Evolutionary conservation across 2,113 vertebrate species (phyloP).

Genomic region (Thryonomys swinderianus): DNA sequence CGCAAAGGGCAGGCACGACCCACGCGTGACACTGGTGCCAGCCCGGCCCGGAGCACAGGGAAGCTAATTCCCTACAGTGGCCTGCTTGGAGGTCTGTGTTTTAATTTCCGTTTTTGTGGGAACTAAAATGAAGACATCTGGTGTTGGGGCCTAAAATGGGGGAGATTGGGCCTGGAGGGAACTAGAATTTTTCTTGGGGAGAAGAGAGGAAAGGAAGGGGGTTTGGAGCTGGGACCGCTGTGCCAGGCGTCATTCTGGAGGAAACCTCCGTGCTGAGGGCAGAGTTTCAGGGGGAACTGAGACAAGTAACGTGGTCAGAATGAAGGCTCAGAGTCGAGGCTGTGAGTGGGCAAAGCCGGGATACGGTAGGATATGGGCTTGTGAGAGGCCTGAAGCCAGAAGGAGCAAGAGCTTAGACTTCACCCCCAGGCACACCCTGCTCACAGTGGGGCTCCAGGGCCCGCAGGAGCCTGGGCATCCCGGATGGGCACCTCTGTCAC

Average conservation of each 20-base stretch:
- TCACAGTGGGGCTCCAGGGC: neutral
- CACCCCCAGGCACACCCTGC: neutral
- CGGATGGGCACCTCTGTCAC: neutral
- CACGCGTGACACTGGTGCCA: accelerated
- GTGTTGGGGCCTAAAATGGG: neutral
- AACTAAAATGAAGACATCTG: neutral
- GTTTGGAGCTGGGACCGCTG: neutral
- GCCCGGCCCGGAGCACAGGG: neutral
- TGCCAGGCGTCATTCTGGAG: neutral
- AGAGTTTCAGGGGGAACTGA: neutral
- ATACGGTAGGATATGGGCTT: too few relatives aligned
- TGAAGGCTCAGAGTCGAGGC: neutral
- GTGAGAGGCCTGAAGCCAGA: neutral
- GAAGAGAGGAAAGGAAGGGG: neutral
- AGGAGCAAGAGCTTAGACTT: neutral
- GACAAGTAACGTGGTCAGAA: neutral
- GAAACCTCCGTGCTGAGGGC: neutral
- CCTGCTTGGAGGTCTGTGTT: neutral
- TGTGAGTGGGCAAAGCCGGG: neutral
- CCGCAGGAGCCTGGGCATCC: neutral
- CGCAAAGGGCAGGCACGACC: neutral
- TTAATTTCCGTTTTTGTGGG: neutral
- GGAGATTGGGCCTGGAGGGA: neutral
- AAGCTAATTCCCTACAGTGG: neutral
- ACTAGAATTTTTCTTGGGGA: neutral